Conservation (phyloP, 1,140 invertebrate species). For the Papilio xuthus region DNA sequence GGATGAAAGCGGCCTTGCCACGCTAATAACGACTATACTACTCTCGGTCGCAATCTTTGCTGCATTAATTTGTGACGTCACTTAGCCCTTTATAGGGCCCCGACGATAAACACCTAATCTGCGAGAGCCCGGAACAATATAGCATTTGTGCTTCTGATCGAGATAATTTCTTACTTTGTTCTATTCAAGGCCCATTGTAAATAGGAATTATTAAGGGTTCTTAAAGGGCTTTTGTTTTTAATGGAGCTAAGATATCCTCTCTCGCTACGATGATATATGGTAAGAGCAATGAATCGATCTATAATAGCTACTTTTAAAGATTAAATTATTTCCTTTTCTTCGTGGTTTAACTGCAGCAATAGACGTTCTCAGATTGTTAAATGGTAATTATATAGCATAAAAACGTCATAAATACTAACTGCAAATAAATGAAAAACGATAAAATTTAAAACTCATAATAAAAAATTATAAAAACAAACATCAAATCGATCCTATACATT, state of each 20-base stretch:
- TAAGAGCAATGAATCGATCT: background rate
- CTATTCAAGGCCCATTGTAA: slow-evolving; percentile 16
- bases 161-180: slow-evolving; percentile 27
- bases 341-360: background rate
- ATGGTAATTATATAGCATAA: background rate
- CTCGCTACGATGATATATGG: background rate
- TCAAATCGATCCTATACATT: background rate
- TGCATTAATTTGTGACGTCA: slow-evolving; percentile 36
- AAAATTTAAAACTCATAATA: background rate
- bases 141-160: slow-evolving; percentile 27
- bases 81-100: slow-evolving; percentile 27
- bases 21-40: slow-evolving; percentile 63
- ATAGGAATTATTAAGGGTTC: background rate
- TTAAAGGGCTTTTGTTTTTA: slow-evolving; percentile 4
- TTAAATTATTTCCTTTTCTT: background rate
- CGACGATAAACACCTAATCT: slow-evolving; percentile 33
- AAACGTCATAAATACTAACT: background rate
- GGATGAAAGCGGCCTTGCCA: slow-evolving; percentile 63
- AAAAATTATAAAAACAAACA: background rate
- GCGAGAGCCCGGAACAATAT: slow-evolving; percentile 31
- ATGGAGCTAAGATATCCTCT: background rate
- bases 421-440: background rate
- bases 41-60: slow-evolving; percentile 30
- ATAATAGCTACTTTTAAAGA: background rate
- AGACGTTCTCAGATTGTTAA: background rate